Evolutionary conservation across 2,888 invertebrate species (phyloP), one percentile per base, ranked within the genome.

Genomic region (Mesoligia furuncula): DNA sequence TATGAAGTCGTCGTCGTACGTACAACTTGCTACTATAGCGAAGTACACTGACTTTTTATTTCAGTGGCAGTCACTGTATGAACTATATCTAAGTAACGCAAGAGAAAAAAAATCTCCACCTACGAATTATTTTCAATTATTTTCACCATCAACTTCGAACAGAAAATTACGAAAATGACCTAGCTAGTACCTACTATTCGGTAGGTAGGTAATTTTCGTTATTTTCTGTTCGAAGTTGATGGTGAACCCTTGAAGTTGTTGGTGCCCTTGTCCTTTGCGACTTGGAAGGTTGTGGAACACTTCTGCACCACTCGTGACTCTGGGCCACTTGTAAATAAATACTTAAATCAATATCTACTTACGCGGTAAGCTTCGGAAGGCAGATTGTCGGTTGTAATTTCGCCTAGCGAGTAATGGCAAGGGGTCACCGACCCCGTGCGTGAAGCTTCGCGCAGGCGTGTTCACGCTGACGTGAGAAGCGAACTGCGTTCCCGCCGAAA

Each of bases 351-450:
- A 1, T 42, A 31, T 45, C 42, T 71, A 89, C 93, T 90, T 83
- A 95, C 95, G 87, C 85, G 91, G 88, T 24, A 91, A 88, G 73
- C 88, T 91, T 83, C 90, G 92, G 68, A 89, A 87, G 20, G 86
- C 72, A 24, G 89, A 73, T 75, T 86, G 80, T 68, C 87, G 85
- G 68, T 91, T 90, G 81, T 90, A 84, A 17, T 89, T 83, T 71
- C 91, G 85, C 57, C 91, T 88, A 11, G 85, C 88, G 6, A 87
- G 77, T 62, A 89, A 72, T 11, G 93, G 90, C 76, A 95, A 69
- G 0, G 95, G 96, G 81, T 96, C 93, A 2, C 97, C 97, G 42
- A 97, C 97, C 48, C 97, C 97, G 75, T 97, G 96, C 36, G 94
- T 92, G 90, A 93, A 96, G 85, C 96, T 96, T 31, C 93, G 90